Conservation (phyloP, 2,888 invertebrate species). For the Oligia latruncula region DNA sequence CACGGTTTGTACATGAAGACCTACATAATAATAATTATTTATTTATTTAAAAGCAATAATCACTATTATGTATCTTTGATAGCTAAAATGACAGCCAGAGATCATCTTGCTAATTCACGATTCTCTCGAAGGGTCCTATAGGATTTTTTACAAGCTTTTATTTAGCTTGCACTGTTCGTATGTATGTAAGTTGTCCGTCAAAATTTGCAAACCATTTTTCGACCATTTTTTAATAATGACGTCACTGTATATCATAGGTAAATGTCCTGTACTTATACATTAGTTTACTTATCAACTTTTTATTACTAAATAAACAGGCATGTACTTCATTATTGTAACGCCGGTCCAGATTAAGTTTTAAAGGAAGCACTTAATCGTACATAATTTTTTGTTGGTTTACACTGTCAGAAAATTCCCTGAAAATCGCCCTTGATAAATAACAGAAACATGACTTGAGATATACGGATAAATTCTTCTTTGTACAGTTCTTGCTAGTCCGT, state of each 20-base stretch:
- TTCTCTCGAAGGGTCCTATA: not conserved
- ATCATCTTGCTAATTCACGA: not conserved
- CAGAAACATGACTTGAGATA: slow-evolving; percentile 33
- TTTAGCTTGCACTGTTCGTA: too few species aligned
- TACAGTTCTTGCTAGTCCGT: slow-evolving; percentile 6
- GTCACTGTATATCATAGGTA: not conserved
- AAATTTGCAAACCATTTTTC: too few species aligned
- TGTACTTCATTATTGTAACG: not conserved
- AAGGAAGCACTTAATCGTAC: slow-evolving; percentile 2
- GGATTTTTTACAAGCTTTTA: too few species aligned
- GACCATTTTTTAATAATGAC: too few species aligned
- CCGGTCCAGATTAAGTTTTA: not conserved
- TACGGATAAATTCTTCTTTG: slow-evolving; percentile 11
- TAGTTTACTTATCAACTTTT: not conserved
- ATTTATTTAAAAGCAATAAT: too few species aligned
- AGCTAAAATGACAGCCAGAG: not conserved
- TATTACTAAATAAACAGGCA: not conserved
- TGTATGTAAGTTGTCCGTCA: too few species aligned
- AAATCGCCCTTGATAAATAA: slow-evolving; percentile 39
- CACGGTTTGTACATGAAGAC: not conserved
- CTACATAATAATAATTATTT: too few species aligned
- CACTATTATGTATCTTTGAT: not conserved
- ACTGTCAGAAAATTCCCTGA: slow-evolving; percentile 4
- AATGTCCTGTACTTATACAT: not conserved
- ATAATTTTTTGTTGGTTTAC: slow-evolving; percentile 9